These are phyloP conservation scores for Tychaedon coryphoeus DNA, from an alignment of 2,113 vertebrate species.

Conservation along the genomic window DNA sequence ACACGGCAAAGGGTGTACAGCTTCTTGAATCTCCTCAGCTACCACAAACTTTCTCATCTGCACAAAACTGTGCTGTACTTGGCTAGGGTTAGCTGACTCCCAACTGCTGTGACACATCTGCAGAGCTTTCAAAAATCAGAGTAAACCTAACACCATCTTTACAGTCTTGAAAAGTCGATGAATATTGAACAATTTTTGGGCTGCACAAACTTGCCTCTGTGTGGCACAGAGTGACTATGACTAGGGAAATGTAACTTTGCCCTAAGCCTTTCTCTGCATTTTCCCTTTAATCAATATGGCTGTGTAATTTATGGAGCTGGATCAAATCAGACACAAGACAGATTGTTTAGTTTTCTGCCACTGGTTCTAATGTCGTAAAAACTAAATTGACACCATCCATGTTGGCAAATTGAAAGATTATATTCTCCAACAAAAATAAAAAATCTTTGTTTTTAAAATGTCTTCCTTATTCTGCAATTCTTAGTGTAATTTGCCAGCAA, in stretches of 20 bases:
- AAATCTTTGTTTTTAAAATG: neutral
- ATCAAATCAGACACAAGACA: neutral
- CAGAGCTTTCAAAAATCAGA: neutral
- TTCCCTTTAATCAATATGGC: neutral
- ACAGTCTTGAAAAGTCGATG: accelerated
- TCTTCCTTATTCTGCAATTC: neutral
- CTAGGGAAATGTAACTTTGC: neutral
- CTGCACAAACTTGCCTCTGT: neutral
- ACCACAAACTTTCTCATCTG: neutral
- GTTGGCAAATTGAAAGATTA: neutral
- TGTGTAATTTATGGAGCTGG: neutral
- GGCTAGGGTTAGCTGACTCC: neutral
- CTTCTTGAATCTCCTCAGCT: neutral
- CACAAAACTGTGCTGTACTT: neutral
- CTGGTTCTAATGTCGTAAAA: neutral
- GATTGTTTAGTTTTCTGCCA: neutral
- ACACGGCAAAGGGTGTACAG: neutral
- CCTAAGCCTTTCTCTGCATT: neutral
- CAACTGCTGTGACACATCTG: neutral
- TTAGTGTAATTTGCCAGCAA: neutral
- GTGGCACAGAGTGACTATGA: neutral
- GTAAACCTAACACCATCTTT: neutral
- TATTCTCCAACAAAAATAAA: neutral
- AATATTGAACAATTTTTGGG: neutral
- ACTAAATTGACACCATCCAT: neutral